These are phyloP conservation scores for Vireo griseus DNA, from an alignment of 2,797 vertebrate genomes.

Conservation along the genomic window DNA sequence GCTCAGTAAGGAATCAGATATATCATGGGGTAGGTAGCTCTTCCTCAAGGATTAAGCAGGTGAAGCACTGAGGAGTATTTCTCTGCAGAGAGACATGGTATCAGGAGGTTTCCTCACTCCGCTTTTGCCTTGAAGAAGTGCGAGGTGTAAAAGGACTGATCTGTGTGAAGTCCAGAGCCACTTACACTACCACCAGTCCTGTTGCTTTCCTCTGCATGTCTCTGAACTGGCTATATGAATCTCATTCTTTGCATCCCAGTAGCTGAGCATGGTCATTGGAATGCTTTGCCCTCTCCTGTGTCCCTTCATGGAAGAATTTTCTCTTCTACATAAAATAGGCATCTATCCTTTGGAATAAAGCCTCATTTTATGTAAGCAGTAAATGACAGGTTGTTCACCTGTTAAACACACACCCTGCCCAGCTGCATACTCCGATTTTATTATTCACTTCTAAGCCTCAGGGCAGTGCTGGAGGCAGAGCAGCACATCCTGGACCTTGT, in stretches of 20 bases:
- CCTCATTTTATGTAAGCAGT: background rate
- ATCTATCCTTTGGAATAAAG: background rate
- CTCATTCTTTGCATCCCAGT: background rate
- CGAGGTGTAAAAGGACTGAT: background rate
- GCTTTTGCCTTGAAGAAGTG: background rate
- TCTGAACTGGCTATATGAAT: background rate
- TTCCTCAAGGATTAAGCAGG: background rate
- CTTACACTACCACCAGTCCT: background rate
- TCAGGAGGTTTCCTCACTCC: background rate
- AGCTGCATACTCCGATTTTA: background rate
- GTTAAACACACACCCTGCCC: background rate
- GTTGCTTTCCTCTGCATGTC: background rate
- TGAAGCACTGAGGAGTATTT: background rate
- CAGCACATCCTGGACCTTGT: rapidly evolving
- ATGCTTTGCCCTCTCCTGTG: background rate
- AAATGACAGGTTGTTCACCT: background rate
- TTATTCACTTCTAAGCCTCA: background rate
- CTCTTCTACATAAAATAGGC: background rate
- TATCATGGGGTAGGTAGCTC: background rate
- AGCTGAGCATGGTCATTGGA: background rate
- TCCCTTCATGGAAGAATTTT: background rate
- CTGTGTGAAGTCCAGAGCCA: background rate
- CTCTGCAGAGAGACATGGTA: background rate
- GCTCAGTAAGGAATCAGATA: background rate
- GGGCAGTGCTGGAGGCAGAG: background rate